These are phyloP conservation scores for Chaetura pelagica DNA, from an alignment of 2,113 vertebrate species.

Conservation along the genomic window DNA sequence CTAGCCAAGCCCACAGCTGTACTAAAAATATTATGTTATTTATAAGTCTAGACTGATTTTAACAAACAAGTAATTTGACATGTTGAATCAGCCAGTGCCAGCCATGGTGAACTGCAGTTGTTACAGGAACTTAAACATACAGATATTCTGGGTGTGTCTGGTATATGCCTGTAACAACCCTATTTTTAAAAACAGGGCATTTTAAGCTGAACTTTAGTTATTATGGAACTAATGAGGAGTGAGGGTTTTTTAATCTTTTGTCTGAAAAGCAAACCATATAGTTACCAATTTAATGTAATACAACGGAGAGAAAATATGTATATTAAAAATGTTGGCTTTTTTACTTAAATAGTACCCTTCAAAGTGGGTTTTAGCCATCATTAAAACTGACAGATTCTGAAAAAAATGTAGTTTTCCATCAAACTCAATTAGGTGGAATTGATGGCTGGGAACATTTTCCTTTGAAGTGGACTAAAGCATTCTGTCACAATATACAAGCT, in stretches of 20 bases:
- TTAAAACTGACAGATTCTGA: neutral
- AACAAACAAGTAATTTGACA: neutral
- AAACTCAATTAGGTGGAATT: neutral
- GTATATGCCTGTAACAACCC: neutral
- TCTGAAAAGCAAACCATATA: neutral
- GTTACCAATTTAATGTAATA: neutral
- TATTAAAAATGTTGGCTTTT: neutral
- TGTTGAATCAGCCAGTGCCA: constrained; percentile 6
- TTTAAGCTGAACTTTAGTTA: neutral
- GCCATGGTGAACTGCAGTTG: neutral
- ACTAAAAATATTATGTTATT: constrained; percentile 60
- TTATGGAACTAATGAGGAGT: neutral
- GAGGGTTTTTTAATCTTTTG: neutral
- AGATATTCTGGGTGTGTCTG: constrained; percentile 20
- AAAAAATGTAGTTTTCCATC: neutral
- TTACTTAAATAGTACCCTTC: neutral
- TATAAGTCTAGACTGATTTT: constrained; percentile 58
- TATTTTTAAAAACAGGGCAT: neutral
- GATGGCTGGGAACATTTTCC: neutral
- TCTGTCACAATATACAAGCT: neutral
- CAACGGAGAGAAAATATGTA: neutral
- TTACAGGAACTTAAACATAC: neutral
- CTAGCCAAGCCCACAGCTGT: neutral
- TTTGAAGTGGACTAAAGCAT: neutral
- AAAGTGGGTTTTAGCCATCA: neutral